Evolutionary conservation across 1,140 invertebrate species (phyloP).

Genomic region (Trachymyrmex septentrionalis): DNA sequence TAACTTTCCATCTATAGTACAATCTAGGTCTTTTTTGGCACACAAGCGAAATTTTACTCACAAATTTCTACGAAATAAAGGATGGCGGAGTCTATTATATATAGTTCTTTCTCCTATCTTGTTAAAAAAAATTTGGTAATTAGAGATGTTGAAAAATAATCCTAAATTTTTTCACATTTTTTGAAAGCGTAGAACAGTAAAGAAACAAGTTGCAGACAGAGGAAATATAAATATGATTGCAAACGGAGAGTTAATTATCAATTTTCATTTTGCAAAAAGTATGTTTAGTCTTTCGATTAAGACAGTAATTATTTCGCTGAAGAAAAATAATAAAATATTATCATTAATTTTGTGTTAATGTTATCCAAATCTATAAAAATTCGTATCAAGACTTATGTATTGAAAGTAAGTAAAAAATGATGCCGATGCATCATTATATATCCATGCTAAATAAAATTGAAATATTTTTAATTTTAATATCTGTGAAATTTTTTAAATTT

Average conservation of each 20-base stretch:
- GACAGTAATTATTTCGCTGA: neutral
- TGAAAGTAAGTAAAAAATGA: neutral
- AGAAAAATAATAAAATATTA: neutral
- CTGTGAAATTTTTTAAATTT: no score
- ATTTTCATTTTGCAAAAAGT: neutral
- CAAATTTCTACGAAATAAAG: no score
- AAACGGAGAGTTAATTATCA: neutral
- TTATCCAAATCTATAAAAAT: neutral
- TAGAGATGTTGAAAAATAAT: no score
- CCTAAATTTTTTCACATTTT: no score
- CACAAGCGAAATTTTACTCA: no score
- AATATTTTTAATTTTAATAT: neutral
- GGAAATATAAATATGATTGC: no score
- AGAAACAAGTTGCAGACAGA: no score
- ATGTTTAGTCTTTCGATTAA: neutral
- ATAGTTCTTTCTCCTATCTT: no score
- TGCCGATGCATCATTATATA: neutral
- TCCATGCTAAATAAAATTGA: neutral
- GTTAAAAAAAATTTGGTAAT: no score
- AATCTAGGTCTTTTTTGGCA: no score
- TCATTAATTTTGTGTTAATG: neutral
- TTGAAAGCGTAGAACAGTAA: no score
- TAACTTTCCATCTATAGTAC: neutral
- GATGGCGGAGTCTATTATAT: no score
- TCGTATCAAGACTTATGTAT: neutral